These are phyloP conservation scores for Lophochroa leadbeateri DNA, from an alignment of 2,113 vertebrate genomes.

Conservation along the genomic window DNA sequence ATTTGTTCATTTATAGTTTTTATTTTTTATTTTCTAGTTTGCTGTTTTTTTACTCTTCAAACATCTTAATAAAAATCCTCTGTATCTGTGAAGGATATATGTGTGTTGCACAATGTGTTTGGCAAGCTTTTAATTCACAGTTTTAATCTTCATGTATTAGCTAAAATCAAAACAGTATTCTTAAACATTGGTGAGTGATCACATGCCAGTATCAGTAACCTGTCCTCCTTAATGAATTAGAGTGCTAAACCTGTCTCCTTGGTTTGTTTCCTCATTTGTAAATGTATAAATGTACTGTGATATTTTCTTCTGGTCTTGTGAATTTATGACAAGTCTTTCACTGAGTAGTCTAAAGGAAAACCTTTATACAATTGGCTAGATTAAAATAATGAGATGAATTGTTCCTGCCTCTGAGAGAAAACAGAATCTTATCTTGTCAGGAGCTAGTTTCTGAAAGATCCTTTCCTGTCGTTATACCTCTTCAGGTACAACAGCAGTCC, in stretches of 20 bases:
- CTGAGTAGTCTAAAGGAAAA: background rate
- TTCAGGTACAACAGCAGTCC: background rate
- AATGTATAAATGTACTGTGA: background rate
- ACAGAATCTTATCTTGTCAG: background rate
- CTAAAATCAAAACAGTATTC: background rate
- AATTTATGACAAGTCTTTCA: constrained; percentile 7
- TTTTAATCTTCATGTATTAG: background rate
- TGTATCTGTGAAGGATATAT: background rate
- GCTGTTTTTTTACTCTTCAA: background rate
- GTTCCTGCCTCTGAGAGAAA: background rate
- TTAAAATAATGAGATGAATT: constrained; percentile 36
- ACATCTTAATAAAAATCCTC: background rate
- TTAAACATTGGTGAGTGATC: background rate
- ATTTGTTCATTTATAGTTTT: constrained; percentile 51
- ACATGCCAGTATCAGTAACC: background rate
- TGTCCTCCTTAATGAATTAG: background rate
- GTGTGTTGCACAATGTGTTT: background rate
- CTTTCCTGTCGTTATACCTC: background rate
- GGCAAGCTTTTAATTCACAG: background rate
- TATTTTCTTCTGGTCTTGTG: constrained; percentile 3
- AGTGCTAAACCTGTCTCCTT: background rate
- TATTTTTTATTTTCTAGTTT: background rate
- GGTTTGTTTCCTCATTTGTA: background rate
- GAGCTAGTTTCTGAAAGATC: background rate
- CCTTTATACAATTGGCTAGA: background rate